These are phyloP conservation scores for Aphaenogaster floridana DNA, from an alignment of 1,140 invertebrate genomes.

Conservation along the genomic window DNA sequence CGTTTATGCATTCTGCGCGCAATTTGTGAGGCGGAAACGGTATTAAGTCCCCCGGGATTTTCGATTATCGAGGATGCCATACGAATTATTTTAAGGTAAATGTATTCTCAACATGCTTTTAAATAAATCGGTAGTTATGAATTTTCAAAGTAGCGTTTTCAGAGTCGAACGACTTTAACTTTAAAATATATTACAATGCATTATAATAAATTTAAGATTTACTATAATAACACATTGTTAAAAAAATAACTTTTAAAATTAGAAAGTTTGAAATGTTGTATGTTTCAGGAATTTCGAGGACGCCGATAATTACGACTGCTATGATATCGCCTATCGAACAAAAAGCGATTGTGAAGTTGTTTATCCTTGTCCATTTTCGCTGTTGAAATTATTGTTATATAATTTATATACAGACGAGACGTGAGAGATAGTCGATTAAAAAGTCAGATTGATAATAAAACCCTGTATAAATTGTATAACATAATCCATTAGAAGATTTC, in stretches of 20 bases:
- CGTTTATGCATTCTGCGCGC: constrained; percentile 89
- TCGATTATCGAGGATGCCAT: constrained; percentile 90
- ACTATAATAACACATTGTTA: neutral
- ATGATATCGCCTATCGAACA: constrained; percentile 79
- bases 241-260: constrained; percentile 4
- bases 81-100: constrained; percentile 89
- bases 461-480: constrained; percentile 21
- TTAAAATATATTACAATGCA: constrained; percentile 4
- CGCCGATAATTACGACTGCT: constrained; percentile 73
- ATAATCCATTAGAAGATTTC: constrained; percentile 18
- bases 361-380: constrained; percentile 84
- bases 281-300: constrained; percentile 81
- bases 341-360: constrained; percentile 76
- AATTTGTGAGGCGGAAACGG: constrained; percentile 89
- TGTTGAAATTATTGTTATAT: constrained; percentile 80
- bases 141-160: neutral
- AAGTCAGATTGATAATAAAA: constrained; percentile 12
- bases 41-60: constrained; percentile 88
- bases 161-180: neutral
- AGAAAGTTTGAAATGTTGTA: neutral
- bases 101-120: neutral
- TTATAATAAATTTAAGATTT: neutral
- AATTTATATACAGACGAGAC: constrained; percentile 56
- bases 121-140: neutral
- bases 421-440: constrained; percentile 2